A percentile compares a stretch with the other conserved stretches of the same genome.
These are phyloP conservation scores for Fragum fragum DNA, from an alignment of 2,888 invertebrate genomes.

Conservation along the genomic window DNA sequence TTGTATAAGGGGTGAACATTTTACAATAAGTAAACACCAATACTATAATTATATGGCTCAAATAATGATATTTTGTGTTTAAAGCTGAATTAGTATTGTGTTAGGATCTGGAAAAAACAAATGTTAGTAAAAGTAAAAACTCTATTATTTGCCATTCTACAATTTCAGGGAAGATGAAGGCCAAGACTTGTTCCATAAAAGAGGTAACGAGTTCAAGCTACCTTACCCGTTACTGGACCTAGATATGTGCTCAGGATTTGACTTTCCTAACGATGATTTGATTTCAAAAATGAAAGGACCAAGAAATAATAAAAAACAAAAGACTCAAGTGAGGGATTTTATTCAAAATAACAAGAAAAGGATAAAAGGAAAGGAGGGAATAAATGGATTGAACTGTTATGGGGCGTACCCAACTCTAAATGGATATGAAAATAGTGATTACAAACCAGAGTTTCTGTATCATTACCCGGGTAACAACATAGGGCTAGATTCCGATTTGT, in stretches of 20 bases:
- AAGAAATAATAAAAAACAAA: conserved; percentile 94
- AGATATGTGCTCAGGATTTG: conserved; percentile 83
- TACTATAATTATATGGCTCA: no score
- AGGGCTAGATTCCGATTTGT: conserved; percentile 81
- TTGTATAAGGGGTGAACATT: no score
- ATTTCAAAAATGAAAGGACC: conserved; percentile 78
- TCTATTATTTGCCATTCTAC: no score
- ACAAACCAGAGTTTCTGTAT: conserved; percentile 83
- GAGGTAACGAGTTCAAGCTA: conserved; percentile 99
- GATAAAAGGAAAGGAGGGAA: conserved; percentile 73
- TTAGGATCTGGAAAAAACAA: no score
- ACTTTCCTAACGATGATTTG: conserved; percentile 83
- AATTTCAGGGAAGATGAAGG: conserved; percentile 97
- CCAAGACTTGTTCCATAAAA: conserved; percentile 97
- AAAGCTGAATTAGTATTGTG: no score
- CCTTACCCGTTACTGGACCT: conserved; percentile 93
- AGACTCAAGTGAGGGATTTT: conserved; percentile 97
- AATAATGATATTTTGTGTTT: no score
- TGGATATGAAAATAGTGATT: conserved; percentile 80
- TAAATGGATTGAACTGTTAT: conserved; percentile 81
- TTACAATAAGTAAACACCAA: no score
- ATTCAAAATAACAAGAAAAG: conserved; percentile 93
- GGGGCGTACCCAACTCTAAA: conserved; percentile 77
- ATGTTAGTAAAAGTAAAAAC: no score
- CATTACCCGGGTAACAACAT: conserved; percentile 81